These are phyloP conservation scores for Eristalinus aeneus DNA, from an alignment of 2,888 invertebrate genomes.

Conservation along the genomic window DNA sequence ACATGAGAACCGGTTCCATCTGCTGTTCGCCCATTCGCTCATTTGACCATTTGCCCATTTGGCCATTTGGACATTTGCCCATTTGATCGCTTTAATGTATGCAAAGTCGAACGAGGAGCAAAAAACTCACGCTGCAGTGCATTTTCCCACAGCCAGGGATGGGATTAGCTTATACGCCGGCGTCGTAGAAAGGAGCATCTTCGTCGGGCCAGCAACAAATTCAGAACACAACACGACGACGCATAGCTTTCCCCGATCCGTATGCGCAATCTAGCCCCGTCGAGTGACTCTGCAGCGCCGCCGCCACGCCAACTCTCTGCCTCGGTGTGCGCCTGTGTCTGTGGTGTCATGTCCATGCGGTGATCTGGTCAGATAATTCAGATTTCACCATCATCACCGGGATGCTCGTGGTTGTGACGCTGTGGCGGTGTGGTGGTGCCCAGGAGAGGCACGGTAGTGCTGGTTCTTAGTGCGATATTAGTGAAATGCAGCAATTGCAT, in stretches of 20 bases:
- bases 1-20: slow-evolving; percentile 53
- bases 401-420: slow-evolving; percentile 25
- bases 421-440: not conserved
- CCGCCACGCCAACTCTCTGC: not conserved
- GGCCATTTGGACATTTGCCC: not conserved
- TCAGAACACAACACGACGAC: slow-evolving; percentile 59
- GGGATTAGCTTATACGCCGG: slow-evolving; percentile 31
- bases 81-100: slow-evolving; percentile 68
- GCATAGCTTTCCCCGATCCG: slow-evolving; percentile 50
- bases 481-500: slow-evolving; percentile 43
- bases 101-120: slow-evolving; percentile 33
- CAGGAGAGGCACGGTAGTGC: slow-evolving; percentile 1
- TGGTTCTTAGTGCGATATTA: slow-evolving; percentile 57
- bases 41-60: not conserved
- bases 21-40: slow-evolving; percentile 6
- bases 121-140: slow-evolving; percentile 31
- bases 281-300: not conserved
- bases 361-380: slow-evolving; percentile 71
- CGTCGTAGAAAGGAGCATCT: slow-evolving; percentile 50
- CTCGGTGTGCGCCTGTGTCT: not conserved
- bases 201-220: slow-evolving; percentile 33
- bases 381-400: slow-evolving; percentile 65
- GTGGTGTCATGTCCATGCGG: slow-evolving; percentile 68
- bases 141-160: slow-evolving; percentile 64
- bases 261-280: not conserved